Conservation (phyloP, 2,113 vertebrate genomes). For the Theristicus caerulescens region DNA sequence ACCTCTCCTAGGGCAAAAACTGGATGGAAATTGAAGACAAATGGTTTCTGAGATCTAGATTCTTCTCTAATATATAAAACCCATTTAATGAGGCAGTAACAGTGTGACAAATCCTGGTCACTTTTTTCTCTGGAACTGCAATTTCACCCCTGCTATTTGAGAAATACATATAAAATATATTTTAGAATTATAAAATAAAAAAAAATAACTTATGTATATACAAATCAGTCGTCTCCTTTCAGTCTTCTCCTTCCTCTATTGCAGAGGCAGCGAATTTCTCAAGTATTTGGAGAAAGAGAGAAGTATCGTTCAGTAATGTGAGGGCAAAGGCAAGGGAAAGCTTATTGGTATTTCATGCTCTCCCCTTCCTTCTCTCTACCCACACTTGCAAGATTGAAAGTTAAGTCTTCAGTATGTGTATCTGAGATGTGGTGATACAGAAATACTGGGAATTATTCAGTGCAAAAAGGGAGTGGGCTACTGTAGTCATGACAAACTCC, state of each 20-base stretch:
- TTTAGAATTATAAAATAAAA: not conserved
- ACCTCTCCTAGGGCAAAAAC: not conserved
- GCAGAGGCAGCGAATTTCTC: not conserved
- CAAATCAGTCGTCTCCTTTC: not conserved
- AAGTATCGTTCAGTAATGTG: not conserved
- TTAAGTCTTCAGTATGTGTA: not conserved
- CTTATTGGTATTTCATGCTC: not conserved
- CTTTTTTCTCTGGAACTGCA: not conserved
- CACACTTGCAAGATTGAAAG: not conserved
- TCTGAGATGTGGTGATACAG: not conserved
- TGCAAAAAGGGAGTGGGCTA: not conserved
- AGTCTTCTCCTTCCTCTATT: not conserved
- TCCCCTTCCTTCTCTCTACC: not conserved
- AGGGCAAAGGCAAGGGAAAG: not conserved
- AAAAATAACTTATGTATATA: not conserved
- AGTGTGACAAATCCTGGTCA: not conserved
- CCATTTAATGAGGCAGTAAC: not conserved
- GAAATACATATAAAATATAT: not conserved
- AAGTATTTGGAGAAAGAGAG: not conserved
- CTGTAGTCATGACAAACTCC: not conserved
- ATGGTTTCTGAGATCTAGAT: not conserved
- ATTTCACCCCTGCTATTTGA: not conserved
- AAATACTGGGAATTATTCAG: slow-evolving; percentile 4
- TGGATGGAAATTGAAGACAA: not conserved
- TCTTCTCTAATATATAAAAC: not conserved